Conservation (phyloP, 2,888 invertebrate species). For the Diarsia dahlii region DNA sequence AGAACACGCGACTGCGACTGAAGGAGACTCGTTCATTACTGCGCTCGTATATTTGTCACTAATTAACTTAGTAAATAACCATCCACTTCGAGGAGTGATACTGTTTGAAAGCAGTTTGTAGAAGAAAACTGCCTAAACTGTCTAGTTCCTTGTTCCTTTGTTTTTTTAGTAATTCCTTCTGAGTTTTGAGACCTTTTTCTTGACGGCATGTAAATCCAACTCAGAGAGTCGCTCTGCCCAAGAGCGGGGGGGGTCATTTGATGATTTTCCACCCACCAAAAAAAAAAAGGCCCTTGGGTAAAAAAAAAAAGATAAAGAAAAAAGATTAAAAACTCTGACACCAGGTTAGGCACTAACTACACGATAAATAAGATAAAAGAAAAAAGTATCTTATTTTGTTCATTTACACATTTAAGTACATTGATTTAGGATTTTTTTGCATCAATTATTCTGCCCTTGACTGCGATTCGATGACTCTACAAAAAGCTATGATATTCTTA, state of each 20-base stretch:
- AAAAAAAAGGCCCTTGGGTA: no score
- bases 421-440: background rate
- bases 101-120: background rate
- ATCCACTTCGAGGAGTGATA: background rate
- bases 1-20: slow-evolving; percentile 34
- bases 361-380: no score
- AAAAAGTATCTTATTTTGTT: no score
- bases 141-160: background rate
- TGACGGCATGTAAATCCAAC: no score
- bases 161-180: no score
- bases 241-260: no score
- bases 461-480: background rate
- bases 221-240: no score
- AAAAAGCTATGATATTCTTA: background rate
- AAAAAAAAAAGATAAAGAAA: no score
- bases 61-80: slow-evolving; percentile 28
- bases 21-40: slow-evolving; percentile 9
- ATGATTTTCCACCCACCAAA: no score
- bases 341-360: background rate
- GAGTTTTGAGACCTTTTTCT: no score
- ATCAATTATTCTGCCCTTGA: background rate
- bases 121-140: background rate
- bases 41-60: slow-evolving; percentile 24
- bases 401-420: no score
- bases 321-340: no score